phyloP scores from a whole-genome alignment of 2,797 vertebrate species.

The Arremon brunneinucha region DNA sequence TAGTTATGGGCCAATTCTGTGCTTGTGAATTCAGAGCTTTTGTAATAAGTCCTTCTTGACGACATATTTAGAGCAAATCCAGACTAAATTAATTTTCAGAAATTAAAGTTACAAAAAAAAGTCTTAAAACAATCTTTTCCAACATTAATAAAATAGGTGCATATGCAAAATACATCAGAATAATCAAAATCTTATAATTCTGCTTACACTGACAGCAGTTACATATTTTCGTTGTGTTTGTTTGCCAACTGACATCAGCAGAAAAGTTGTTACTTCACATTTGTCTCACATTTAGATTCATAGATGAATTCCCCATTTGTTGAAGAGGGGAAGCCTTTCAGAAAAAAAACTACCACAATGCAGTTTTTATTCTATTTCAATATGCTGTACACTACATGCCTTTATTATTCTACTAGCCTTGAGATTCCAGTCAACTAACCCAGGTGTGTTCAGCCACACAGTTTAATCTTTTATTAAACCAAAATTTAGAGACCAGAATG shows the following conservation, averaged over 20 bases:
- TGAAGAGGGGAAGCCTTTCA: not conserved
- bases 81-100: not conserved
- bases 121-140: not conserved
- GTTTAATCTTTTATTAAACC: slow-evolving; percentile 61
- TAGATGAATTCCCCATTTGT: slow-evolving; percentile 2
- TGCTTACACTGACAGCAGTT: not conserved
- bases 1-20: not conserved
- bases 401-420: slow-evolving; percentile 53
- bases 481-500: not conserved
- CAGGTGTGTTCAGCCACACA: slow-evolving; percentile 76
- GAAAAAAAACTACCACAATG: slow-evolving; percentile 29
- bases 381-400: slow-evolving; percentile 33
- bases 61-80: not conserved
- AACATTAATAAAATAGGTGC: not conserved
- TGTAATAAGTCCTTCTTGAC: not conserved
- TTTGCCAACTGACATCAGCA: slow-evolving; percentile 25
- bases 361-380: slow-evolving; percentile 61
- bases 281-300: slow-evolving; percentile 50
- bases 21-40: not conserved
- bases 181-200: not conserved
- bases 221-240: not conserved
- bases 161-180: not conserved
- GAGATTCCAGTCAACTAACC: slow-evolving; percentile 77
- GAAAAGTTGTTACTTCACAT: slow-evolving; percentile 21
- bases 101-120: not conserved